Evolutionary conservation across 2,888 invertebrate genomes (phyloP), one percentile per base, ranked within the genome.

Genomic region (Epiblema foenella): DNA sequence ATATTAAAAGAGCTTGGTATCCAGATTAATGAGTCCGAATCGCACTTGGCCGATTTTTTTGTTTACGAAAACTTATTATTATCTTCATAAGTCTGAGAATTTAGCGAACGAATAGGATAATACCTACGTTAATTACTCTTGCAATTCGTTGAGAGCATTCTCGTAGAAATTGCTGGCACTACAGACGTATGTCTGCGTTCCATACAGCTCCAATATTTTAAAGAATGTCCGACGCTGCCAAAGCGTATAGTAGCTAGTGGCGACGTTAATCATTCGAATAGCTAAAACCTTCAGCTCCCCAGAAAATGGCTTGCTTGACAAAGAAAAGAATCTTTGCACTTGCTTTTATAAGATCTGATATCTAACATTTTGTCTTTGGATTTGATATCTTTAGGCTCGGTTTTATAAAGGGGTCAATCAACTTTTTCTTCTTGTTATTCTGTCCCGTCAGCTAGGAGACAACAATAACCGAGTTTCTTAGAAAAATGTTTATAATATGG

Each of bases 141-240:
- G 15, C 42, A 42, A 42, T 42, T 42, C 42, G 15, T 42, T 42
- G 15, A 15, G 42, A 15, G 15, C 4, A 15, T 42, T 24, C 2
- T 24, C 24, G 24, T 3, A 1, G 24, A 24, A 24, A 24, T 24
- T 24, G 24, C n/a, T n/a, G n/a, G n/a, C n/a, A n/a, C n/a, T n/a
- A n/a, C n/a, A n/a, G n/a, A n/a, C n/a, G n/a, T n/a, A 54, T 17
- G 51, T 18, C 54, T 12, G 54, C 54, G 12, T 54, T 54, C 24
- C 20, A 24, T 54, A 54, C 20, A 52, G 20, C 12, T 54, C 54
- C 24, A 54, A 54, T 54, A 54, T 54, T 54, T 54, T 54, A 15
- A 54, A 54, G 54, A 20, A 54, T 54, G 12, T 54, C 54, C 24
- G 24, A 12, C 46, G 54, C 24, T 54, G 54, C 24, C 54, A 54